Base-by-base conservation (phyloP, 2,113 vertebrate species). In the Corythornis cristatus region DNA sequence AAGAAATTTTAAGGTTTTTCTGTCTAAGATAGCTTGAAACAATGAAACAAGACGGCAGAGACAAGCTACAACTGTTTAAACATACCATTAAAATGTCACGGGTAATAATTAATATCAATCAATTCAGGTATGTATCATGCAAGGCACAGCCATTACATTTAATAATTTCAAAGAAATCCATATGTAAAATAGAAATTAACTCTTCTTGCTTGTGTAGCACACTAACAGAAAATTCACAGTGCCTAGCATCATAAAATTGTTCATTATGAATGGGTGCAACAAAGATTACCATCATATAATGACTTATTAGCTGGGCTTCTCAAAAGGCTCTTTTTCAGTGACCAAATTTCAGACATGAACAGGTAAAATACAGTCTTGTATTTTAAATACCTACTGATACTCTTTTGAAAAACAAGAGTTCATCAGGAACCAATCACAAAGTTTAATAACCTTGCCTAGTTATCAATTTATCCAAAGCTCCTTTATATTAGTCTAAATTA, bases 371-470 rank as follows among this genome's bases (percentile, higher is more conserved):
- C 3, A 77, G 22, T 28, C 54, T 23, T 42, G 20, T 20, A 73
- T 88, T 89, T 80, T 48, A 65, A 66, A 29, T 61, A 85, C 8
- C 48, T 66, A 11, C 61, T 12, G 43, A 23, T 60, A 62, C 10
- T 62, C 37, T 51, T 62, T 17, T 33, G 37, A 64, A 70, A 75
- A 73, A 42, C 18, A 20, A 46, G 43, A 68, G n/a, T 33, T 56
- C 26, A 35, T 40, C 23, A 17, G 6, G 4, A 85, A 56, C 26
- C 43, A 61, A 29, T 75, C 11, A 5, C 28, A 17, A 88, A 95
- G 90, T 95, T 79, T 88, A 92, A 93, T 62, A 68, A 92, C 11
- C 83, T 33, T 48, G 21, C 37, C 67, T 66, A 66, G 73, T 29
- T 74, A 79, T 16, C 29, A 35, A 35, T 82, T 86, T 53, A 60